phyloP scores from a whole-genome alignment of 2,888 invertebrate genomes.

The Calliopum simillimum region DNA sequence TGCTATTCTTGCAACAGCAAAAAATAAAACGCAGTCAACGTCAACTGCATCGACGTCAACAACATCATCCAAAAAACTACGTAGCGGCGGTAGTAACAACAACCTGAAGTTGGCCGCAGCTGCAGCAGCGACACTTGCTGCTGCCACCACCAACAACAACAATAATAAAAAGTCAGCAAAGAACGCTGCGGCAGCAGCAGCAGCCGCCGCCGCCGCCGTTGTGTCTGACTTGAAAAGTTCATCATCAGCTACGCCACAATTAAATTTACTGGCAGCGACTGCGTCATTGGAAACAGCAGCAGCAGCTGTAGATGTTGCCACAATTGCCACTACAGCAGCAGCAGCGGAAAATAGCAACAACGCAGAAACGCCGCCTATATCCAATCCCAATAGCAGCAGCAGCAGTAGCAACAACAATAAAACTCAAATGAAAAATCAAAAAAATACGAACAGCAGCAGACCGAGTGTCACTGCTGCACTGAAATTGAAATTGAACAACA shows the following conservation, averaged over 20 bases:
- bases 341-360: too few species aligned
- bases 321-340: too few species aligned
- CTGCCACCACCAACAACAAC: constrained; percentile 49
- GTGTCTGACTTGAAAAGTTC: background rate
- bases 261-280: background rate
- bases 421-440: constrained; percentile 17
- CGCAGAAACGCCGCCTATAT: background rate
- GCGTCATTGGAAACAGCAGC: background rate
- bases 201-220: constrained; percentile 49
- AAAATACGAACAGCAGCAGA: constrained; percentile 5
- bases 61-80: background rate
- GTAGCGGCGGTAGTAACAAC: constrained; percentile 36
- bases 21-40: constrained; percentile 17
- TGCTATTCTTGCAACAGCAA: constrained; percentile 29
- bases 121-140: constrained; percentile 43
- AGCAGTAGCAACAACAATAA: constrained; percentile 18
- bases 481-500: constrained; percentile 24
- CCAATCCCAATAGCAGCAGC: background rate
- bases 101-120: constrained; percentile 47
- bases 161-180: constrained; percentile 40
- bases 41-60: background rate
- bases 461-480: background rate
- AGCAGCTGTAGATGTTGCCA: background rate
- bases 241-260: constrained; percentile 8
- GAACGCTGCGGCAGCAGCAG: constrained; percentile 44